A percentile compares a stretch with the other conserved stretches of the same genome.
phyloP scores from a whole-genome alignment of 2,113 vertebrate species.

The Tetraodon nigroviridis region DNA sequence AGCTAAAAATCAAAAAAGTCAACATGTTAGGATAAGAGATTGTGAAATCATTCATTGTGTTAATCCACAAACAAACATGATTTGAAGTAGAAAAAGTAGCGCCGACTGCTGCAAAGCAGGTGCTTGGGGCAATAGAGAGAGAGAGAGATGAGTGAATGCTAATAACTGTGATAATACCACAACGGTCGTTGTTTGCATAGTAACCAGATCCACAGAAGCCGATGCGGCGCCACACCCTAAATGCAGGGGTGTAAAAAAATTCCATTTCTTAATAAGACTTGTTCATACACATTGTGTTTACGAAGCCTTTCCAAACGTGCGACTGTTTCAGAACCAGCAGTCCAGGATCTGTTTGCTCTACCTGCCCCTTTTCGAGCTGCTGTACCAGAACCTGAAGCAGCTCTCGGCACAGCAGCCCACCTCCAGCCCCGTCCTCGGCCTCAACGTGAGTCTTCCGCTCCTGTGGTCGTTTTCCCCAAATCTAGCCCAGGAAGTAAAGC shows the following conservation, averaged over 20 bases:
- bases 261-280: background rate
- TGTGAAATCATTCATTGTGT: background rate
- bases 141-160: background rate
- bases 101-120: too few species aligned
- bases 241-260: too few species aligned
- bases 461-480: background rate
- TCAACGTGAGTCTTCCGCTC: slow-evolving; percentile 56
- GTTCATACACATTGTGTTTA: background rate
- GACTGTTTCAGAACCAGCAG: slow-evolving; percentile 86
- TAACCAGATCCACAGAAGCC: too few species aligned
- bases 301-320: background rate
- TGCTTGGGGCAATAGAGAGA: too few species aligned
- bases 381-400: slow-evolving; percentile 88
- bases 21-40: background rate
- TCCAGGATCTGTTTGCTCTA: slow-evolving; percentile 91
- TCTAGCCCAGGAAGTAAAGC: too few species aligned
- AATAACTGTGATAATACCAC: too few species aligned
- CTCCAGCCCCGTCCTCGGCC: slow-evolving; percentile 48
- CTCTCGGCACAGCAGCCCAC: slow-evolving; percentile 66
- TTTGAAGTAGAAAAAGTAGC: too few species aligned
- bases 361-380: slow-evolving; percentile 85
- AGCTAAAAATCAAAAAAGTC: background rate
- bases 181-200: too few species aligned
- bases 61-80: background rate
- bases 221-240: too few species aligned